Conservation (phyloP, 2,888 invertebrate species). For the Diachrysia chrysitis region DNA sequence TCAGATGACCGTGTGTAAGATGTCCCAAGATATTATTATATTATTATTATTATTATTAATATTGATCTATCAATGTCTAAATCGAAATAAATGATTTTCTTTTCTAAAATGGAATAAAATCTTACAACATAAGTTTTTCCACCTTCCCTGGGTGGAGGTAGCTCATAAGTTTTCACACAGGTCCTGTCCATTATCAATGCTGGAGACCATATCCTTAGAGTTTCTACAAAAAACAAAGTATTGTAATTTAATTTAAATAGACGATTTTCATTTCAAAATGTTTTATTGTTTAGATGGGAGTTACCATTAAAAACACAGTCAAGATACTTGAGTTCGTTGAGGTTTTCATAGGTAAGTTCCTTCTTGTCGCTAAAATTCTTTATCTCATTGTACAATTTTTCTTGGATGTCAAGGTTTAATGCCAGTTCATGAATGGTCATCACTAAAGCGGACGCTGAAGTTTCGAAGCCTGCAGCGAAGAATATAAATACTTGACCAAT, state of each 20-base stretch:
- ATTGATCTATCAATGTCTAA: no score
- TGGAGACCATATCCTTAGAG: slow-evolving; percentile 85
- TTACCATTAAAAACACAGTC: slow-evolving; percentile 78
- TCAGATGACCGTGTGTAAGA: no score
- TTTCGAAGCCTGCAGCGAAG: slow-evolving; percentile 85
- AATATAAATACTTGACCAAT: slow-evolving; percentile 83
- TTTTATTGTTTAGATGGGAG: slow-evolving; percentile 9
- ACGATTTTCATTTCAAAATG: background rate
- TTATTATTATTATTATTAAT: no score
- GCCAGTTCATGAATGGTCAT: slow-evolving; percentile 82
- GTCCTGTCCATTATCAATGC: slow-evolving; percentile 83
- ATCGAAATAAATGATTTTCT: no score
- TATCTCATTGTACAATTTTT: slow-evolving; percentile 78
- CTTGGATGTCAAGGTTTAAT: slow-evolving; percentile 79
- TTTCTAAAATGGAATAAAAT: no score
- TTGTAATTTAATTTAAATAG: background rate
- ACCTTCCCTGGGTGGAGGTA: slow-evolving; percentile 77
- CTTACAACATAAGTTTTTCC: slow-evolving; percentile 73
- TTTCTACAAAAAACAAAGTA: slow-evolving; percentile 71
- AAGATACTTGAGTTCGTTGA: slow-evolving; percentile 75
- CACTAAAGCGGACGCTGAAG: slow-evolving; percentile 75
- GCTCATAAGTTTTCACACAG: slow-evolving; percentile 82
- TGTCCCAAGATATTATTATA: no score
- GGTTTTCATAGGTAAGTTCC: slow-evolving; percentile 68
- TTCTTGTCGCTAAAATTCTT: slow-evolving; percentile 64